Conservation (phyloP, 2,113 vertebrate species). For the Capricornis sumatraensis region DNA sequence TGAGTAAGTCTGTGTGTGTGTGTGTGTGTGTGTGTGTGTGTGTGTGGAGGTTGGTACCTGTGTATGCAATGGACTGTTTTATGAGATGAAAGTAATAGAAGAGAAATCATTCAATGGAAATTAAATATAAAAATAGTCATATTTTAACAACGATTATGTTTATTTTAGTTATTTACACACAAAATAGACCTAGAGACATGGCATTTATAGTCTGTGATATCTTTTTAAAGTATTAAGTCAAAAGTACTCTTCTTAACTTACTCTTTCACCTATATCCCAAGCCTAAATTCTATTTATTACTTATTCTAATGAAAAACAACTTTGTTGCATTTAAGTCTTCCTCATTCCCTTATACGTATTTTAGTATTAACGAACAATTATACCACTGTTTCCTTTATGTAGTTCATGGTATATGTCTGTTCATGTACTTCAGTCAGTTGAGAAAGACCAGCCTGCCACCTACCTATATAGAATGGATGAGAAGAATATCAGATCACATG, state of each 20-base stretch:
- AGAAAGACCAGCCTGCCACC: neutral
- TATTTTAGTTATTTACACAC: neutral
- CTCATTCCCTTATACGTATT: neutral
- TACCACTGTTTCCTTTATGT: neutral
- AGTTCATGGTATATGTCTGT: neutral
- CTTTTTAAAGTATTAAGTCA: neutral
- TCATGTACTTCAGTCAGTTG: neutral
- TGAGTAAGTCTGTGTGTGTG: neutral
- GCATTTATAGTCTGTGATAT: neutral
- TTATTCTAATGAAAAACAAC: neutral
- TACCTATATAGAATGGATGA: neutral
- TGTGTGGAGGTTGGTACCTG: neutral
- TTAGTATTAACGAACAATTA: neutral
- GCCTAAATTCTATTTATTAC: neutral
- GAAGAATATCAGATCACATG: neutral
- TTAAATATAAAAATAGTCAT: neutral
- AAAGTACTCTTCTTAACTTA: neutral
- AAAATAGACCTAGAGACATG: neutral
- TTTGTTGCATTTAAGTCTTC: neutral
- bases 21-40: neutral
- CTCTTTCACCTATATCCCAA: neutral
- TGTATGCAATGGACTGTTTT: neutral
- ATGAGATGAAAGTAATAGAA: neutral
- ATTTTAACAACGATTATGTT: neutral
- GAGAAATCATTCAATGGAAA: neutral